Percentiles rank a stretch among this genome's conserved stretches.
These are phyloP conservation scores for Pachyseris speciosa DNA, from an alignment of 64 coral and sea anemone species.

Conservation along the genomic window DNA sequence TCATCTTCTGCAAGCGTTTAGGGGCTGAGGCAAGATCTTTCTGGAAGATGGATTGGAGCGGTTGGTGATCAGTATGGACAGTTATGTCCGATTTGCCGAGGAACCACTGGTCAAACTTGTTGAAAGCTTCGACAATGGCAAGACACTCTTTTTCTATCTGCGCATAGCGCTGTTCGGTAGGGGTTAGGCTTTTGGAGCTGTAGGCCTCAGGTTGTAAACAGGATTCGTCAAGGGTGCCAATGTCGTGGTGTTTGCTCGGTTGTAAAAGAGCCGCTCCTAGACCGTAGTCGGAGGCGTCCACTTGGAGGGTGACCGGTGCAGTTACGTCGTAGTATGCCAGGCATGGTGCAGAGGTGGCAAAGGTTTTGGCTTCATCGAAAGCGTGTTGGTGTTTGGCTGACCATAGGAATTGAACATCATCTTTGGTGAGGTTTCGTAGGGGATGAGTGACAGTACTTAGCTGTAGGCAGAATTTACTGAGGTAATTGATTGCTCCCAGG, in stretches of 20 bases:
- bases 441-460: conserved; percentile 58
- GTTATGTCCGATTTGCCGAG: conserved; percentile 50
- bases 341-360: conserved; percentile 56
- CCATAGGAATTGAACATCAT: conserved; percentile 46
- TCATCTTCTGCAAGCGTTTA: conserved; percentile 58
- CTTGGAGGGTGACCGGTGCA: conserved; percentile 34
- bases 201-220: conserved; percentile 58
- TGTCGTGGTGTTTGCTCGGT: not conserved
- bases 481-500: conserved; percentile 62
- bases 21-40: conserved; percentile 41
- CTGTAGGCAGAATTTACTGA: conserved; percentile 60
- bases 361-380: conserved; percentile 57
- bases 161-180: conserved; percentile 41
- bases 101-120: conserved; percentile 64
- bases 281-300: conserved; percentile 62
- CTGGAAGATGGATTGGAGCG: conserved; percentile 46
- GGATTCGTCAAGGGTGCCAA: conserved; percentile 47
- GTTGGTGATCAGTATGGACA: conserved; percentile 47
- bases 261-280: conserved; percentile 23
- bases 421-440: conserved; percentile 58
- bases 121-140: conserved; percentile 52
- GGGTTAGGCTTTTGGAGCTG: conserved; percentile 49
- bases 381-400: conserved; percentile 63
- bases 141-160: conserved; percentile 61
- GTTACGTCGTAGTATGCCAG: conserved; percentile 26